phyloP scores from a whole-genome alignment of 2,797 vertebrate species.

The Tauraco hartlaubi region DNA sequence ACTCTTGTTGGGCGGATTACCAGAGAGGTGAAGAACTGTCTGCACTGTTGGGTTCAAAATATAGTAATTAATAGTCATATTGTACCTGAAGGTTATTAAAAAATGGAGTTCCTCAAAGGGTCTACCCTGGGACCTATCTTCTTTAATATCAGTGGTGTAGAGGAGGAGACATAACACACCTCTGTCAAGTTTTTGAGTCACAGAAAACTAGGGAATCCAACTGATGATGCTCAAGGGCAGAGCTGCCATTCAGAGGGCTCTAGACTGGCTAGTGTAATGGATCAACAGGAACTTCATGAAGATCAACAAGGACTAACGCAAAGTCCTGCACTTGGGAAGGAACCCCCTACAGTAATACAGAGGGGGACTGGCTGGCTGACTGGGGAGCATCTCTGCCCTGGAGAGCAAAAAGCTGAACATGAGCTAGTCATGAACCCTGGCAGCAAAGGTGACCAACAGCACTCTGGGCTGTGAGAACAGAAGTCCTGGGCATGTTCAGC shows the following conservation, averaged over 20 bases:
- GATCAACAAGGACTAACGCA: neutral
- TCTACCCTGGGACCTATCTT: neutral
- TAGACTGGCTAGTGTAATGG: no score
- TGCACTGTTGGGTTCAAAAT: neutral
- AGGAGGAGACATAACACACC: neutral
- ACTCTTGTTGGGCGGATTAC: neutral
- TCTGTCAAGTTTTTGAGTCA: neutral
- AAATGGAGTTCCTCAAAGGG: neutral
- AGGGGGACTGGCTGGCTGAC: neutral
- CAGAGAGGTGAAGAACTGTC: neutral
- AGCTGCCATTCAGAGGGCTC: neutral
- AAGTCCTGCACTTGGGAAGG: neutral
- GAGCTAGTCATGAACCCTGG: rapidly evolving
- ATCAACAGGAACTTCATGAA: neutral
- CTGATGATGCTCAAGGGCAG: neutral
- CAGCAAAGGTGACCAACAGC: neutral
- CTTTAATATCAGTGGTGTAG: neutral
- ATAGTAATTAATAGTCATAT: neutral
- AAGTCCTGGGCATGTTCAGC: neutral
- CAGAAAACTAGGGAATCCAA: neutral
- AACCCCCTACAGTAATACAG: neutral
- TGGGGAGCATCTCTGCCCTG: neutral
- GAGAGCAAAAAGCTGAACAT: neutral
- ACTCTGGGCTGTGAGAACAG: neutral
- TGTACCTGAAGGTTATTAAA: neutral